Evolutionary conservation across 2,797 vertebrate species (phyloP), one percentile per base, ranked within the genome.

Genomic region (Arnoldichthys spilopterus): DNA sequence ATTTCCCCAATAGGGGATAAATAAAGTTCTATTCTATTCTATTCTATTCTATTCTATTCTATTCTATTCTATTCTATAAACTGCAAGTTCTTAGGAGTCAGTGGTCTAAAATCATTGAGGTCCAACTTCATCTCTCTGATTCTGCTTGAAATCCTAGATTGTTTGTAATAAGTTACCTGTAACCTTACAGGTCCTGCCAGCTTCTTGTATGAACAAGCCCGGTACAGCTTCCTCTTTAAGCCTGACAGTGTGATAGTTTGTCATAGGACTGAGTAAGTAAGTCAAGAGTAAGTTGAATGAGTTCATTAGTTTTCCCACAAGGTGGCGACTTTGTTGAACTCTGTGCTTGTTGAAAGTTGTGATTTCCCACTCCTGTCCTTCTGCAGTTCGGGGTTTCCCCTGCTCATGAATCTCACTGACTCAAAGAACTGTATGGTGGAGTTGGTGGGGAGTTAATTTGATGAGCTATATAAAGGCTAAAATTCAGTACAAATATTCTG

Each of bases 261-360:
- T n/a, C 24, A 20, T 18, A 18, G 11, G 13, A 45, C 13, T 13
- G 15, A 13, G 13, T 47, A 15, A 3, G n/a, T 26, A 24, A 40
- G 40, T 18, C 6, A 22, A 49, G 58, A 68, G 32, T 20, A 13
- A 47, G 43, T 3, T 13, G 13, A 13, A 47, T 47, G 43, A 47
- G 43, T 16, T 11, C 32, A 26, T 49, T 74, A 24, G 58, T 67
- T 74, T 20, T 70, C 32, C 83, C 83, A 82, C 79, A 75, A 78
- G 83, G 71, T 67, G 83, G 81, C 63, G 80, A 67, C 80, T 63
- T 54, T 77, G 77, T 20, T 64, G 13, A 71, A 85, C 51, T 76
- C 6, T 22, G 11, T 40, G 61, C 18, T 20, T 2, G 26, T 4
- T 2, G n/a, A 49, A 20, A 16, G 54, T 56, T 26, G 22, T 18